Conservation (phyloP, 2,888 invertebrate species). For the Cyclophora punctaria region DNA sequence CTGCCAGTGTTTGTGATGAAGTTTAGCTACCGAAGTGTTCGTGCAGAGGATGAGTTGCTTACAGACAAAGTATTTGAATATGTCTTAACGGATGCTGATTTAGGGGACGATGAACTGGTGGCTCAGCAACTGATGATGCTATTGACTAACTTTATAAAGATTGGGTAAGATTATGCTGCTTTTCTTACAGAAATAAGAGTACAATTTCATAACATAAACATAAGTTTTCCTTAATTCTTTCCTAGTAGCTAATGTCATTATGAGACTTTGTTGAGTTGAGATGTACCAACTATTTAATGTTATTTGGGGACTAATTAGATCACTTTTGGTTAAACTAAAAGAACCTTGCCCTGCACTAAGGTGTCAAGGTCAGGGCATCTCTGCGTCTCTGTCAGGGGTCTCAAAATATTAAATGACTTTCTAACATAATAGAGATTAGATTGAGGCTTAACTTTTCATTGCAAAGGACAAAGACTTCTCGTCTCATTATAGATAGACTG, state of each 20-base stretch:
- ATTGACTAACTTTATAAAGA: conserved; percentile 48
- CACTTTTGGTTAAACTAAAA: too few relatives aligned
- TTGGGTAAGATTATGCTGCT: conserved; percentile 37
- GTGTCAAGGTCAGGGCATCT: too few relatives aligned
- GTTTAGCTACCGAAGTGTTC: conserved; percentile 13
- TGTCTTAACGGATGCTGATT: conserved; percentile 27
- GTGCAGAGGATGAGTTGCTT: too few relatives aligned
- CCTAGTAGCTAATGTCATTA: not conserved
- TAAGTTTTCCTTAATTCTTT: not conserved
- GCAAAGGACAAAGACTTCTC: too few relatives aligned
- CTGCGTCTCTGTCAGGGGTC: too few relatives aligned
- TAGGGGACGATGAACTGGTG: conserved; percentile 20
- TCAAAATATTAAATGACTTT: too few relatives aligned
- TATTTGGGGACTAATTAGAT: not conserved
- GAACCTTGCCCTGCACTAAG: too few relatives aligned
- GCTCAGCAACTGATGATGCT: conserved; percentile 34
- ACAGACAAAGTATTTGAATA: conserved; percentile 32
- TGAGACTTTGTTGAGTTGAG: not conserved
- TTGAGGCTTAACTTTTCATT: too few relatives aligned
- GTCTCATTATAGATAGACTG: too few relatives aligned
- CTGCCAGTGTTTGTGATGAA: conserved; percentile 51
- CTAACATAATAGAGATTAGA: too few relatives aligned
- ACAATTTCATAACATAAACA: not conserved
- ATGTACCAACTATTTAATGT: not conserved
- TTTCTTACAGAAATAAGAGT: too few relatives aligned